Evolutionary conservation across 1,140 invertebrate species (phyloP).

Genomic region (Brachionus angularis): DNA sequence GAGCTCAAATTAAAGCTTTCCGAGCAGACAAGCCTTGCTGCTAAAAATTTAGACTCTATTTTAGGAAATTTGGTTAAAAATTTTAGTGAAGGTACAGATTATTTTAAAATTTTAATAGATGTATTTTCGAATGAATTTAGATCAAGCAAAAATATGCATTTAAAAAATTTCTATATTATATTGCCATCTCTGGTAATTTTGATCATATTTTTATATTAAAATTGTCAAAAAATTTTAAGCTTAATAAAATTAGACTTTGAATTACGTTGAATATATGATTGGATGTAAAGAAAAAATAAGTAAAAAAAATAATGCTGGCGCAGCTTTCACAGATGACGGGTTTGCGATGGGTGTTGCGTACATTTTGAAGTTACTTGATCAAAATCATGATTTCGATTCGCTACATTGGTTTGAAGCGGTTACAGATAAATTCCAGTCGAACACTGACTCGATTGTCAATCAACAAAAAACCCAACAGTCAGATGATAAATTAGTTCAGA

Average conservation of each 20-base stretch:
- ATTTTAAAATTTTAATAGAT: conserved; percentile 86
- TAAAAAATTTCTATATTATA: conserved; percentile 88
- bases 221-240: conserved; percentile 24
- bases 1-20: conserved; percentile 62
- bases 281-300: conserved; percentile 84
- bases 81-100: conserved; percentile 87
- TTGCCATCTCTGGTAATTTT: conserved; percentile 71
- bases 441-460: conserved; percentile 51
- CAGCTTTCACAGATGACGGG: conserved; percentile 92
- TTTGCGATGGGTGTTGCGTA: conserved; percentile 90
- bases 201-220: not conserved
- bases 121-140: conserved; percentile 84
- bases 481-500: conserved; percentile 85
- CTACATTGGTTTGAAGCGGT: conserved; percentile 94
- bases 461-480: conserved; percentile 47
- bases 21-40: conserved; percentile 64
- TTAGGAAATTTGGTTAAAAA: conserved; percentile 74
- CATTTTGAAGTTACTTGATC: conserved; percentile 65
- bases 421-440: conserved; percentile 67
- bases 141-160: conserved; percentile 77
- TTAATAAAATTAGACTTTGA: conserved; percentile 75
- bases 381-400: conserved; percentile 76
- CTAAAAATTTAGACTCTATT: conserved; percentile 70
- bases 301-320: conserved; percentile 72
- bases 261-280: conserved; percentile 88